phyloP scores from a whole-genome alignment of 2,113 vertebrate species.

The Bubalus kerabau region DNA sequence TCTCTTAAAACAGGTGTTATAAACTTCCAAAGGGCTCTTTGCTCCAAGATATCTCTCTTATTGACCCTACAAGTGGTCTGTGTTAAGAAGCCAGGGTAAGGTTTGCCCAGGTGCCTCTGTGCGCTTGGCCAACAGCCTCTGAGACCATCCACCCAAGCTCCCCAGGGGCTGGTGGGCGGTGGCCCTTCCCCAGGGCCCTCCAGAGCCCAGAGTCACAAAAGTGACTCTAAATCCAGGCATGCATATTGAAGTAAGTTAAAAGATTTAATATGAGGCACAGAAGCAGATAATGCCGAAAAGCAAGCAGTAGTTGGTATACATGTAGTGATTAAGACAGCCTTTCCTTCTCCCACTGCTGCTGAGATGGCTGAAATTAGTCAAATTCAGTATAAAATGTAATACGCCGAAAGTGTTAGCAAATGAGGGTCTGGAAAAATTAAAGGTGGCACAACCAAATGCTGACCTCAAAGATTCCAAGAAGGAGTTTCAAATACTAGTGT shows the following conservation, averaged over 20 bases:
- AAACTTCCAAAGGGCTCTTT: background rate
- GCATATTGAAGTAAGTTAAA: background rate
- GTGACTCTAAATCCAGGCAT: background rate
- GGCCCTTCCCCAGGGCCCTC: background rate
- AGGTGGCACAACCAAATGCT: slow-evolving; percentile 84
- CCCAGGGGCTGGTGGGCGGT: background rate
- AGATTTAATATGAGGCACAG: background rate
- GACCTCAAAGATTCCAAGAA: slow-evolving; percentile 77
- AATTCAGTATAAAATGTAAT: slow-evolving; percentile 96
- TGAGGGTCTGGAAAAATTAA: slow-evolving; percentile 95
- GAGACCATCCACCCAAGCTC: background rate
- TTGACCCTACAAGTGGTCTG: background rate
- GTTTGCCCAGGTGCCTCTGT: background rate
- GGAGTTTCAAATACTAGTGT: slow-evolving; percentile 81
- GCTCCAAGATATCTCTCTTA: background rate
- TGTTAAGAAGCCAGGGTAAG: background rate
- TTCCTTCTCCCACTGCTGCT: slow-evolving; percentile 89
- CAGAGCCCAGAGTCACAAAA: background rate
- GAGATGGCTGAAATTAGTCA: slow-evolving; percentile 97
- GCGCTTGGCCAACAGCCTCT: background rate
- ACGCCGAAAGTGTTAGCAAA: slow-evolving; percentile 96
- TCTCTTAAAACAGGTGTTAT: background rate
- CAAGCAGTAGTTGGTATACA: background rate
- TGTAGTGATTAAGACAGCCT: slow-evolving; percentile 87
- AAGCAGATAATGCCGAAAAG: background rate